Evolutionary conservation across 2,888 invertebrate species (phyloP).

Genomic region (Eustalomyia histrio): DNA sequence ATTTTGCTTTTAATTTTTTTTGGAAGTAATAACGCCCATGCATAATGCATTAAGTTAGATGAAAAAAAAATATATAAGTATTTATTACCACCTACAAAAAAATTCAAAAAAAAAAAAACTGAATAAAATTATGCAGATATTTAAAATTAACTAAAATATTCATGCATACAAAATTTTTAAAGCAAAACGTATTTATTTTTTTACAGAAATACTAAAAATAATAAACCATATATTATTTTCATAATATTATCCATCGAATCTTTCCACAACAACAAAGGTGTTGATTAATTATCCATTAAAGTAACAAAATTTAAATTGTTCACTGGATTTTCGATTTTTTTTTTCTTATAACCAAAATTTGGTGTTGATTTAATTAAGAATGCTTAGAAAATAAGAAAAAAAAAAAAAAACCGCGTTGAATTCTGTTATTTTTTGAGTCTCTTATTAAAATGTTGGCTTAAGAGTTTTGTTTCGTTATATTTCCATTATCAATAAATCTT

Average conservation of each 20-base stretch:
- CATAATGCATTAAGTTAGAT: constrained; percentile 44
- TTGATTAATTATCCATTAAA: background rate
- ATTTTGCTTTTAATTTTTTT: background rate
- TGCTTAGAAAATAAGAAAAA: background rate
- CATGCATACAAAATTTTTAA: background rate
- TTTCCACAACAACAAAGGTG: background rate
- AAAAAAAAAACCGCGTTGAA: background rate
- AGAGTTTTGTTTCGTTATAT: background rate
- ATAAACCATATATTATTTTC: background rate
- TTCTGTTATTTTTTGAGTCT: background rate
- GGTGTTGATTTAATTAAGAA: background rate
- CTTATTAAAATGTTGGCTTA: background rate
- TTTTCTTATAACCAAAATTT: background rate
- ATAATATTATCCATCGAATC: background rate
- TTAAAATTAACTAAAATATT: background rate
- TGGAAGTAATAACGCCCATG: constrained; percentile 36
- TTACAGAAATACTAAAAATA: background rate
- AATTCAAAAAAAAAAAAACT: background rate
- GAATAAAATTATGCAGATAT: background rate
- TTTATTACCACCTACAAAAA: constrained; percentile 29
- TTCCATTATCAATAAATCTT: background rate
- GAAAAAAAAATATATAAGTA: constrained; percentile 5
- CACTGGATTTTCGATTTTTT: background rate
- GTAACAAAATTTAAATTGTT: background rate
- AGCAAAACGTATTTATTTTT: background rate